Evolutionary conservation across 2,797 vertebrate species (phyloP).

Genomic region (Thamnophis elegans): DNA sequence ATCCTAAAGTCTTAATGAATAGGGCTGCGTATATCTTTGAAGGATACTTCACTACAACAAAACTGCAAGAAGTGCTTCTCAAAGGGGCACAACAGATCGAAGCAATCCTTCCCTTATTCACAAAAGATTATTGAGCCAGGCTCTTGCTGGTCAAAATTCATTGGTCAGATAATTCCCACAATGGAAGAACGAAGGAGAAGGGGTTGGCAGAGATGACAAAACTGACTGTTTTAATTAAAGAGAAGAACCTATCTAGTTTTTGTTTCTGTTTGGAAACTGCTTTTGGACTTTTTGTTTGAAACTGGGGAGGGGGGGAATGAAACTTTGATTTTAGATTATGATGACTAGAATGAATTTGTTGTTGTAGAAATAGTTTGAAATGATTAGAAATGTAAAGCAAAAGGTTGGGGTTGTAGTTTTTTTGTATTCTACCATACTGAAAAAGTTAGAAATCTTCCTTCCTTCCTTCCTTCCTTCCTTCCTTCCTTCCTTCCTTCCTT

Average conservation of each 20-base stretch:
- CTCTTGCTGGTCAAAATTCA: constrained; percentile 7
- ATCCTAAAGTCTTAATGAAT: background rate
- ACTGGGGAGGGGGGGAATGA: no score
- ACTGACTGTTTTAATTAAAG: background rate
- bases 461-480: no score
- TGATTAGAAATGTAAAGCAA: background rate
- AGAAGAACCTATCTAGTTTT: background rate
- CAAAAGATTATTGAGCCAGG: background rate
- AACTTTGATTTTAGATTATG: background rate
- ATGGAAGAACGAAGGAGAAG: background rate
- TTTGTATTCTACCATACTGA: background rate
- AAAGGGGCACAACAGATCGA: background rate
- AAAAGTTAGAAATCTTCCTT: background rate
- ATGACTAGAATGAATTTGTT: background rate
- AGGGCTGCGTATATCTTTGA: background rate
- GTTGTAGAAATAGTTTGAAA: background rate
- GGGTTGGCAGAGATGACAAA: background rate
- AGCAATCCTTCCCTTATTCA: background rate
- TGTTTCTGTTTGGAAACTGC: background rate
- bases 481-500: no score
- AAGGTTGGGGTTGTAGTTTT: background rate
- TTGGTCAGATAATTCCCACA: constrained; percentile 16
- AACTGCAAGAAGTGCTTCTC: background rate
- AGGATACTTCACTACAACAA: background rate
- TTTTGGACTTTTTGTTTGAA: background rate